Evolutionary conservation across 2,888 invertebrate species (phyloP).

Genomic region (Sphecodes monilicornis): DNA sequence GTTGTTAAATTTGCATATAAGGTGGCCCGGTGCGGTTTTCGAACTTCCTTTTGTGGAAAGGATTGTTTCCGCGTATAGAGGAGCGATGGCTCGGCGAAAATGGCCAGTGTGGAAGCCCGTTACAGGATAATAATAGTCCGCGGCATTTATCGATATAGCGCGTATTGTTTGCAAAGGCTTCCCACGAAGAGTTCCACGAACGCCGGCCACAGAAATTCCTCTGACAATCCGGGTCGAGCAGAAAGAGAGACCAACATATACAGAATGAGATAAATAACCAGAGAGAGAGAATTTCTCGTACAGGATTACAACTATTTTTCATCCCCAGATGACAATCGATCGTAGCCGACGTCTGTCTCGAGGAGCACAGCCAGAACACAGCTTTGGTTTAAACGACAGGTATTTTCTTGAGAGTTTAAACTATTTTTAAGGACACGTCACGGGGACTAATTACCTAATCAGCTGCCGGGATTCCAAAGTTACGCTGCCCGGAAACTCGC

Average conservation of each 20-base stretch:
- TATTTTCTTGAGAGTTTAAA: constrained; percentile 49
- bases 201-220: constrained; percentile 3
- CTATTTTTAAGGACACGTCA: constrained; percentile 63
- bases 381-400: constrained; percentile 13
- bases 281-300: background rate
- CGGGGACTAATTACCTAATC: constrained; percentile 74
- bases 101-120: constrained; percentile 42
- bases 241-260: background rate
- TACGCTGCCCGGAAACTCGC: constrained; percentile 67
- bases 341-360: background rate
- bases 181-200: background rate
- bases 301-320: constrained; percentile 20
- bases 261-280: too few relatives aligned
- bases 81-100: constrained; percentile 45
- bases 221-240: background rate
- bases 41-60: constrained; percentile 48
- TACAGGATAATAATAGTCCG: constrained; percentile 24
- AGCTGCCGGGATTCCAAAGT: constrained; percentile 71
- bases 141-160: constrained; percentile 28
- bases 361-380: background rate
- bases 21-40: constrained; percentile 57
- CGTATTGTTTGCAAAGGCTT: constrained; percentile 18
- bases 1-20: constrained; percentile 68
- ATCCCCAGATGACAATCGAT: background rate
- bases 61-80: constrained; percentile 44